These are phyloP conservation scores for Melanotaenia parkinsoni DNA, from an alignment of 2,797 vertebrate species.

Conservation along the genomic window DNA sequence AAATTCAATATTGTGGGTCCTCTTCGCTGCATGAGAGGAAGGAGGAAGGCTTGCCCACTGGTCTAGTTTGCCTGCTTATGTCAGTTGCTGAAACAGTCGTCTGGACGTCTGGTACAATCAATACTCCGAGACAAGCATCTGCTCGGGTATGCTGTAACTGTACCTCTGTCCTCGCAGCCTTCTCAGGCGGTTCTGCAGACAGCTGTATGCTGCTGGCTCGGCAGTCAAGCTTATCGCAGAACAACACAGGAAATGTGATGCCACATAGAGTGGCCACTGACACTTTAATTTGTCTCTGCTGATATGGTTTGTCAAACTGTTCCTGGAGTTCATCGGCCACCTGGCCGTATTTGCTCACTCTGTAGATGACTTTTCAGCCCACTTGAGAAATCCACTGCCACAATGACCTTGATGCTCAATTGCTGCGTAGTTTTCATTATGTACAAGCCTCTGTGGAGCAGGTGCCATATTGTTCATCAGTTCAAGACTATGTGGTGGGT, in stretches of 20 bases:
- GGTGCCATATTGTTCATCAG: constrained; percentile 27
- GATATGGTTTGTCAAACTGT: constrained; percentile 68
- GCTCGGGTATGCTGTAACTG: constrained; percentile 60
- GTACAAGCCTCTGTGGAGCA: constrained; percentile 21
- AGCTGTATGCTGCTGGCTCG: constrained; percentile 32
- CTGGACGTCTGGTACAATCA: constrained; percentile 61
- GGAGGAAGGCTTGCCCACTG: constrained; percentile 3
- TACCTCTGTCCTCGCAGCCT: constrained; percentile 37
- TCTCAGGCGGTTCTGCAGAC: constrained; percentile 40
- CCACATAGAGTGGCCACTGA: constrained; percentile 38
- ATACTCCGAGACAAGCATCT: constrained; percentile 63
- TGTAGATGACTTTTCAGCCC: constrained; percentile 41
- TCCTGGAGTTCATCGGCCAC: constrained; percentile 63
- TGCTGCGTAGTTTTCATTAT: constrained; percentile 49
- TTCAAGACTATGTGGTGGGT: not conserved
- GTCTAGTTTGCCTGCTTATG: constrained; percentile 10
- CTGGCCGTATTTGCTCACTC: constrained; percentile 53
- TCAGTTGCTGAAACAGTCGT: constrained; percentile 41
- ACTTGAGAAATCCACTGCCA: constrained; percentile 51
- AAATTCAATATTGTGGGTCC: constrained; percentile 11
- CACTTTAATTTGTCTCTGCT: constrained; percentile 70
- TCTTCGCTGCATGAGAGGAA: not conserved
- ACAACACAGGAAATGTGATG: constrained; percentile 62
- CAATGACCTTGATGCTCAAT: constrained; percentile 68
- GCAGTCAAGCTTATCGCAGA: constrained; percentile 48